phyloP scores from a whole-genome alignment of 2,888 invertebrate genomes.

The Agrotis segetum region DNA sequence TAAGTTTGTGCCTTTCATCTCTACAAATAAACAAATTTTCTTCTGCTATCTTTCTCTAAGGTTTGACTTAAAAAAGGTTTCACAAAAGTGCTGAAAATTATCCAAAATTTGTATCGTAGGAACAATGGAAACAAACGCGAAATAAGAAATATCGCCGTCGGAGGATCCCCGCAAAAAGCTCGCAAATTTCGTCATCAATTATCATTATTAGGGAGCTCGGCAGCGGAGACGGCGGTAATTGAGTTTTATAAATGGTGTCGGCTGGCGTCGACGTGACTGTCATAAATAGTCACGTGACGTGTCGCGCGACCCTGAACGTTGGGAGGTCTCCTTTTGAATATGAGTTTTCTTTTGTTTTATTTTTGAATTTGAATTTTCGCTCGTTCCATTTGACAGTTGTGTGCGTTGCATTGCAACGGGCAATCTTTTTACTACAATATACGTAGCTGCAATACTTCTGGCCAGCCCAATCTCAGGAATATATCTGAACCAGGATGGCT shows the following conservation, averaged over 20 bases:
- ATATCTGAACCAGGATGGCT: no score
- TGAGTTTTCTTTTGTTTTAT: constrained; percentile 26
- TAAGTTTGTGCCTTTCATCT: no score
- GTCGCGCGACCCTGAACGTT: constrained; percentile 57
- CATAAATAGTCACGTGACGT: constrained; percentile 74
- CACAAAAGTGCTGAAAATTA: neutral
- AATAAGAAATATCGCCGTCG: constrained; percentile 86
- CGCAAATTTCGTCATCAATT: constrained; percentile 91
- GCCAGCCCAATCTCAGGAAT: no score
- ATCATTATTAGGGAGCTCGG: constrained; percentile 88
- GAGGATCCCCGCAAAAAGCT: constrained; percentile 89
- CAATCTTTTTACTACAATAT: no score
- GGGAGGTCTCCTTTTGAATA: constrained; percentile 43
- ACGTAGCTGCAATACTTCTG: no score
- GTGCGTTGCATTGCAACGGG: no score
- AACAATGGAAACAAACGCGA: constrained; percentile 73
- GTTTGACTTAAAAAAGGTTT: no score
- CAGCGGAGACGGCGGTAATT: constrained; percentile 84
- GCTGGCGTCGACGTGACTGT: constrained; percentile 79
- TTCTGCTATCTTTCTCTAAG: no score
- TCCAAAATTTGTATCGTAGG: constrained; percentile 54
- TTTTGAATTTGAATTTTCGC: constrained; percentile 26
- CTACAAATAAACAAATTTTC: no score
- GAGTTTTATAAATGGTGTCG: constrained; percentile 90
- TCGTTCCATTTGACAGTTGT: neutral